Evolutionary conservation across 1,140 invertebrate species (phyloP).

Genomic region (Drosophila repletoides): DNA sequence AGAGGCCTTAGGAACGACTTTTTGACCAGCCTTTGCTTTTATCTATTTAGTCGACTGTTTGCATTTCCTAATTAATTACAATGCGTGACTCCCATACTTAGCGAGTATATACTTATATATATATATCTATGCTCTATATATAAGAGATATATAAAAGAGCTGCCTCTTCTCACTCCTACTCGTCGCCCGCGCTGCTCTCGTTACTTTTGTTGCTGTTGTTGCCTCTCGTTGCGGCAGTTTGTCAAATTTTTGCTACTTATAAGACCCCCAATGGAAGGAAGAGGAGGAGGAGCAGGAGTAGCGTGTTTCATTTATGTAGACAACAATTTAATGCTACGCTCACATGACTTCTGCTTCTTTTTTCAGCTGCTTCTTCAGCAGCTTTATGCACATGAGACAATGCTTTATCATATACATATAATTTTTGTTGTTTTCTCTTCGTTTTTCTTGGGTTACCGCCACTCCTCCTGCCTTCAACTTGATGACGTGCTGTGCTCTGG

Average conservation of each 20-base stretch:
- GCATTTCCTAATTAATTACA: constrained; percentile 75
- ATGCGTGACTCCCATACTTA: constrained; percentile 69
- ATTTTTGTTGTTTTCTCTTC: constrained; percentile 1
- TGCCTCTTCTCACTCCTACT: background rate
- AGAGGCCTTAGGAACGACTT: constrained; percentile 4
- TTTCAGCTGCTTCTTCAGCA: constrained; percentile 9
- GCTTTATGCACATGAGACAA: constrained; percentile 72
- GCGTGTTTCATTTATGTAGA: constrained; percentile 13
- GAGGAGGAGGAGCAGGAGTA: background rate
- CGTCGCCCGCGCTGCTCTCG: background rate
- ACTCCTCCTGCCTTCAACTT: background rate
- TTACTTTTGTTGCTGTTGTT: background rate
- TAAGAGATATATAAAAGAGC: background rate
- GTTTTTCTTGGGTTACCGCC: no score
- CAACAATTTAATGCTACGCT: constrained; percentile 47
- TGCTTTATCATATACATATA: constrained; percentile 57
- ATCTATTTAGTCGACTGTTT: constrained; percentile 67
- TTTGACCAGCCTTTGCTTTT: constrained; percentile 45
- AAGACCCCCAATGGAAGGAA: constrained; percentile 15
- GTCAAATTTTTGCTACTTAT: constrained; percentile 65
- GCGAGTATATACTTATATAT: constrained; percentile 34
- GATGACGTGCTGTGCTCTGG: constrained; percentile 22
- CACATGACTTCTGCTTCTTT: constrained; percentile 53
- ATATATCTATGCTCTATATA: constrained; percentile 8
- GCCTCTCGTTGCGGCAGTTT: constrained; percentile 54